A percentile compares a stretch with the other conserved stretches of the same genome.
Conservation (phyloP, 1,140 invertebrate genomes). For the Drosophila tsacasi region DNA sequence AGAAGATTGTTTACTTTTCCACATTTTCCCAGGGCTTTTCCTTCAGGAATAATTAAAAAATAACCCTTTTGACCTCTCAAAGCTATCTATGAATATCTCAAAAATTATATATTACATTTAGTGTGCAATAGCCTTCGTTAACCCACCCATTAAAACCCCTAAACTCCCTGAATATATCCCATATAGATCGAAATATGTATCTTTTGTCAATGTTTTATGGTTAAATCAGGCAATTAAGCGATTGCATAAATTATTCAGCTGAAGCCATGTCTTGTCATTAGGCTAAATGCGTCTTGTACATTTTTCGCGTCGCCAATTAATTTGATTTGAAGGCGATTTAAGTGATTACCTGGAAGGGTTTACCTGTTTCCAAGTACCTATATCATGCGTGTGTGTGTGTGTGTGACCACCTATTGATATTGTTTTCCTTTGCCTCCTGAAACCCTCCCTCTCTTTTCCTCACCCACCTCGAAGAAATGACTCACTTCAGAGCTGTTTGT, state of each 20-base stretch:
- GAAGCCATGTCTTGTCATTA: conserved; percentile 7
- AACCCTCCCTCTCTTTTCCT: background rate
- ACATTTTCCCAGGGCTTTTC: background rate
- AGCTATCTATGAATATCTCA: background rate
- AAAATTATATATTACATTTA: background rate
- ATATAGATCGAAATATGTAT: background rate
- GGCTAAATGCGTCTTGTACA: conserved; percentile 11
- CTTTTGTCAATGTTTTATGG: background rate
- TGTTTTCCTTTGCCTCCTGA: background rate
- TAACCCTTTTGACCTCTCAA: no score
- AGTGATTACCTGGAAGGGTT: conserved; percentile 11
- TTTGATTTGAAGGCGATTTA: conserved; percentile 19
- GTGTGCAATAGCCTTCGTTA: background rate
- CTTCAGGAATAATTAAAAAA: background rate
- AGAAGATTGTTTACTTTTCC: background rate
- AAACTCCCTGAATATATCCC: background rate
- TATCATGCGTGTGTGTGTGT: background rate
- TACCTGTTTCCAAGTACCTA: background rate
- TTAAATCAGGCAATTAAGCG: conserved; percentile 3
- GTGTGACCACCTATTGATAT: conserved; percentile 11
- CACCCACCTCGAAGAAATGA: background rate
- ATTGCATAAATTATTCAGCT: conserved; percentile 10
- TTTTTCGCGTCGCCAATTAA: conserved; percentile 12
- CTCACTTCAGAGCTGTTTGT: conserved; percentile 51
- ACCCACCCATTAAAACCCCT: background rate